Percentiles rank a stretch among this genome's conserved stretches.
Conservation (phyloP, 2,113 vertebrate genomes). For the Dasyprocta punctata region DNA sequence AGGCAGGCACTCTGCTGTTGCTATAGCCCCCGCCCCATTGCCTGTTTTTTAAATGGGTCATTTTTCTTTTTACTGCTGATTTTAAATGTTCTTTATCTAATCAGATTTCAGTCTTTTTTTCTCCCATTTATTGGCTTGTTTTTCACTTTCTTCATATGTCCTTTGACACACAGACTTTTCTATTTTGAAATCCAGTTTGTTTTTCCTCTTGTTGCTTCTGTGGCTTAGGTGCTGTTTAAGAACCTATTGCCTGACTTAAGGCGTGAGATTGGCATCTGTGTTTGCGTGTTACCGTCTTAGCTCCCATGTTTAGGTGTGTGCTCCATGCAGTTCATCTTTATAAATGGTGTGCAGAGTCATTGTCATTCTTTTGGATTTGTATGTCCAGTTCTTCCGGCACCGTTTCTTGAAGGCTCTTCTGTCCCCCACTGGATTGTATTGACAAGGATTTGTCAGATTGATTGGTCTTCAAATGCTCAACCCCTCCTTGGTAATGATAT, state of each 20-base stretch:
- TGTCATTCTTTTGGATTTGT: background rate
- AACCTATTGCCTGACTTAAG: background rate
- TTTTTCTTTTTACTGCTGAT: background rate
- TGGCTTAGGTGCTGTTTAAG: background rate
- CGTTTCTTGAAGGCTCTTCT: background rate
- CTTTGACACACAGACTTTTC: background rate
- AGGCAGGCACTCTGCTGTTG: too few species aligned
- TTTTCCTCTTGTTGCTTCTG: background rate
- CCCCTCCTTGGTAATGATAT: background rate
- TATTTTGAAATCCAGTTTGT: background rate
- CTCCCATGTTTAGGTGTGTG: background rate
- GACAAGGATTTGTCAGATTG: background rate
- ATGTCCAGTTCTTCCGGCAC: background rate
- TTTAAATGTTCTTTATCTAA: background rate
- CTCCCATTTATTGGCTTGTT: background rate
- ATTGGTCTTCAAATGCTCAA: background rate
- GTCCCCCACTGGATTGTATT: background rate
- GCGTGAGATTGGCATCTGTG: background rate
- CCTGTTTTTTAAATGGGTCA: background rate
- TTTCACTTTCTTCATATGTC: background rate
- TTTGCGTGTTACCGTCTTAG: too few species aligned
- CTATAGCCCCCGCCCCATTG: background rate
- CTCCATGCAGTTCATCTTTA: background rate
- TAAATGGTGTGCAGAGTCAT: background rate
- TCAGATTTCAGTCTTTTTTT: background rate